Conservation (phyloP, 1,140 invertebrate species). For the Anoplolepis gracilipes region DNA sequence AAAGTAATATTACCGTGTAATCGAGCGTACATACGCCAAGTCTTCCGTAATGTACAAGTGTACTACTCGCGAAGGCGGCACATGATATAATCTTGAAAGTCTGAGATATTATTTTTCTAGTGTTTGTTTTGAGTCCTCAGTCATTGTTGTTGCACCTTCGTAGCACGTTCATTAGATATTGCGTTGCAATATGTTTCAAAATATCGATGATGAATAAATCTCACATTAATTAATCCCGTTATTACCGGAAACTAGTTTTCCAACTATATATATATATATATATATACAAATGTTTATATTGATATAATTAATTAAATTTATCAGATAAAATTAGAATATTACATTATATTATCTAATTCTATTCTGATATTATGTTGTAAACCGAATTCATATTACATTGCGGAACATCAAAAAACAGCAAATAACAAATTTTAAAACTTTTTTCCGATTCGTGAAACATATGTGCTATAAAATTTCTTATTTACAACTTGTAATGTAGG, state of each 20-base stretch:
- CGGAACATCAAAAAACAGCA: neutral
- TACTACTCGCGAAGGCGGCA: constrained; percentile 25
- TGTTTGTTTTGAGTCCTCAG: neutral
- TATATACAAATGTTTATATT: neutral
- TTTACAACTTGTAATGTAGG: neutral
- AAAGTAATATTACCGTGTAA: constrained; percentile 34
- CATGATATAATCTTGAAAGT: constrained; percentile 40
- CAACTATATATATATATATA: no score
- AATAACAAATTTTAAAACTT: neutral
- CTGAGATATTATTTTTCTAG: constrained; percentile 29
- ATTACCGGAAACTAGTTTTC: constrained; percentile 28
- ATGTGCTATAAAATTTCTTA: neutral
- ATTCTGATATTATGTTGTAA: neutral
- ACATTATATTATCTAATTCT: neutral
- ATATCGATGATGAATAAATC: constrained; percentile 31
- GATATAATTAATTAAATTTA: neutral
- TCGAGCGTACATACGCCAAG: constrained; percentile 16
- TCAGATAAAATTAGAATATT: neutral
- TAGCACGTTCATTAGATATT: constrained; percentile 15
- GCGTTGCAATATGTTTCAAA: neutral
- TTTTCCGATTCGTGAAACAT: neutral
- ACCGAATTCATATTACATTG: no score
- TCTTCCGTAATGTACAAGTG: constrained; percentile 11
- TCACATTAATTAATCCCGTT: neutral
- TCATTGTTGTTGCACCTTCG: constrained; percentile 30